These are phyloP conservation scores for Serinus canaria DNA, from an alignment of 2,113 vertebrate genomes.

Conservation along the genomic window DNA sequence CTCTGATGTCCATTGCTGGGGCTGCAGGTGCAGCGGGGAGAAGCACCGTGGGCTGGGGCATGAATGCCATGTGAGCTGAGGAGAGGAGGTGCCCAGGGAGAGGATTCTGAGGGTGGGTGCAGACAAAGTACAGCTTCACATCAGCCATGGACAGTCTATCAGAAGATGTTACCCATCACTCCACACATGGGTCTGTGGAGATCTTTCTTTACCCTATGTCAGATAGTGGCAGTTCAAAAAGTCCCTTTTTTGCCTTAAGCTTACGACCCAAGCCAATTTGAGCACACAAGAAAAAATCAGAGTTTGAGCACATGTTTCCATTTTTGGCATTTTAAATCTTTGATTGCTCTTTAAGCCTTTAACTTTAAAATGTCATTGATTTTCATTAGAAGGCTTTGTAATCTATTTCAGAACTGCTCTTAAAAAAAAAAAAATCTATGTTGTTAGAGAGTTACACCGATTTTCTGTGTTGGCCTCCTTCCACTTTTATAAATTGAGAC, in stretches of 20 bases:
- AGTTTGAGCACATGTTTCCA: background rate
- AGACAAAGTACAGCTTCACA: background rate
- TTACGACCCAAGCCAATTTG: background rate
- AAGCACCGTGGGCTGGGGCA: accelerated
- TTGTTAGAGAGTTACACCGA: conserved; percentile 12
- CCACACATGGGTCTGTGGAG: accelerated
- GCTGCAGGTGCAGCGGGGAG: background rate
- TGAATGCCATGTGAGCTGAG: accelerated
- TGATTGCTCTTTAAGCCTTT: background rate
- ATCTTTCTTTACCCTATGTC: accelerated
- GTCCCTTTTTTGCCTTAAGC: background rate
- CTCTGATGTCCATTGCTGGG: background rate
- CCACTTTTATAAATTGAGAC: conserved; percentile 49
- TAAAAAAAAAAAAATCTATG: background rate
- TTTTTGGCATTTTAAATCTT: conserved; percentile 4
- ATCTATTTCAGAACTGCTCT: conserved; percentile 9
- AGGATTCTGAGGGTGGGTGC: accelerated
- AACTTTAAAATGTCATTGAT: conserved; percentile 38
- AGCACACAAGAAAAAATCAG: background rate
- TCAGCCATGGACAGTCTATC: background rate
- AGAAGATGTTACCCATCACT: background rate
- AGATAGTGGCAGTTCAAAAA: background rate
- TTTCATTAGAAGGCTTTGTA: conserved; percentile 50
- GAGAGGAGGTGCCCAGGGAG: background rate
- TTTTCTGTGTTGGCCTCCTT: conserved; percentile 46